Percentiles rank a stretch among this genome's conserved stretches.
Conservation (phyloP, 2,797 vertebrate genomes). For the Centroberyx gerrardi region DNA sequence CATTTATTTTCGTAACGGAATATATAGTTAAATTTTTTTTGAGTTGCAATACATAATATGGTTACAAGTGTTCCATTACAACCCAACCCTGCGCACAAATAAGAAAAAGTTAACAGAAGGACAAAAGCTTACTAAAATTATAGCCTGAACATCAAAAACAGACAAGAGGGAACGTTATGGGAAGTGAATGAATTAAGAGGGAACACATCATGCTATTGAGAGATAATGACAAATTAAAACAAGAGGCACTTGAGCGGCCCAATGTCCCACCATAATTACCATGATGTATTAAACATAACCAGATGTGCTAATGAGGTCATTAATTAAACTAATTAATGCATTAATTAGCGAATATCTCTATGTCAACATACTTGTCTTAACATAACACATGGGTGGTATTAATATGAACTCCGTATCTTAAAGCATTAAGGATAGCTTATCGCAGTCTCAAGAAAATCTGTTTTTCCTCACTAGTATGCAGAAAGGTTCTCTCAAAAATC, state of each 20-base stretch:
- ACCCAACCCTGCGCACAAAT: no score
- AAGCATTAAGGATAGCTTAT: no score
- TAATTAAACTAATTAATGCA: conserved; percentile 48
- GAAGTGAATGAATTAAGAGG: not conserved
- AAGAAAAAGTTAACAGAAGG: no score
- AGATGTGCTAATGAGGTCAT: conserved; percentile 59
- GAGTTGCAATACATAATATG: no score
- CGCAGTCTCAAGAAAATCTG: conserved; percentile 22
- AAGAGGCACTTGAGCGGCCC: conserved; percentile 13
- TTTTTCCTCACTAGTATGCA: conserved; percentile 49
- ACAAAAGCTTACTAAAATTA: no score
- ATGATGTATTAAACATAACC: conserved; percentile 11
- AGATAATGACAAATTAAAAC: conserved; percentile 34
- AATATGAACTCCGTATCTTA: conserved; percentile 26
- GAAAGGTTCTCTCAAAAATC: conserved; percentile 33
- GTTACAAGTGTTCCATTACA: no score
- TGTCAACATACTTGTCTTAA: conserved; percentile 9
- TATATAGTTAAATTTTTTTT: no score
- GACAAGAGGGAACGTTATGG: not conserved
- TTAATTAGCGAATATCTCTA: conserved; percentile 18
- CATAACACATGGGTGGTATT: conserved; percentile 20
- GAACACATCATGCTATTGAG: not conserved
- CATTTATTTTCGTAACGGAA: no score
- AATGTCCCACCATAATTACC: conserved; percentile 7
- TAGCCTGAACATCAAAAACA: not conserved